Base-by-base conservation (phyloP, 2,888 invertebrate genomes). In the Pristionchus fissidentatus region DNA sequence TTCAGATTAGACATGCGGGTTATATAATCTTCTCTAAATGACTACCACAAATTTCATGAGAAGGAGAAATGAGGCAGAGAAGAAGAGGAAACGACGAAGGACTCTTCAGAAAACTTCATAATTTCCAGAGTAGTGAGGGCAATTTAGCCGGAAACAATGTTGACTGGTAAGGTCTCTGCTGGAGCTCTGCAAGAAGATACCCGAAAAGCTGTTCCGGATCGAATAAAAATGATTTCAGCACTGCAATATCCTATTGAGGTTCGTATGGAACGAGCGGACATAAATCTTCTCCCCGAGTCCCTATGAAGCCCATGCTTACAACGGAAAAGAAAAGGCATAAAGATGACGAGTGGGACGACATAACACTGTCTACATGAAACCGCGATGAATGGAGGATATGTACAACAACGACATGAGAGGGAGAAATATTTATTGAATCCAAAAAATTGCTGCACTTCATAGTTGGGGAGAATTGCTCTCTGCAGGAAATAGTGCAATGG, bases 341-440 rank as follows among this genome's bases (percentile, higher is more conserved):
- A 66, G 38, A 66, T 66, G 66, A 66, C 41, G 66, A 38, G 66
- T 41, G 66, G 66, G 35, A 66, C 35, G 41, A 66, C 66, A 66
- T 66, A 29, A 66, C 35, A 66, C 38, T 38, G 38, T 41, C 41
- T 35, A n/a, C 19, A 15, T 19, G 41, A 66, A 38, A 38, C 15
- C 29, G 29, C 13, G 5, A 29, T 35, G 66, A 66, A 66, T n/a
- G n/a, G n/a, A n/a, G n/a, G n/a, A n/a, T n/a, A n/a, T n/a, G n/a
- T n/a, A n/a, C n/a, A n/a, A n/a, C n/a, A n/a, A n/a, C n/a, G n/a
- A n/a, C n/a, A n/a, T n/a, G n/a, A n/a, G n/a, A n/a, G n/a, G n/a
- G n/a, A n/a, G n/a, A n/a, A n/a, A n/a, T n/a, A n/a, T n/a, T n/a
- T n/a, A n/a, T n/a, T n/a, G n/a, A n/a, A n/a, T n/a, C n/a, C n/a